These are phyloP conservation scores for Pyrocoelia pectoralis DNA, from an alignment of 2,888 invertebrate genomes.

Conservation along the genomic window DNA sequence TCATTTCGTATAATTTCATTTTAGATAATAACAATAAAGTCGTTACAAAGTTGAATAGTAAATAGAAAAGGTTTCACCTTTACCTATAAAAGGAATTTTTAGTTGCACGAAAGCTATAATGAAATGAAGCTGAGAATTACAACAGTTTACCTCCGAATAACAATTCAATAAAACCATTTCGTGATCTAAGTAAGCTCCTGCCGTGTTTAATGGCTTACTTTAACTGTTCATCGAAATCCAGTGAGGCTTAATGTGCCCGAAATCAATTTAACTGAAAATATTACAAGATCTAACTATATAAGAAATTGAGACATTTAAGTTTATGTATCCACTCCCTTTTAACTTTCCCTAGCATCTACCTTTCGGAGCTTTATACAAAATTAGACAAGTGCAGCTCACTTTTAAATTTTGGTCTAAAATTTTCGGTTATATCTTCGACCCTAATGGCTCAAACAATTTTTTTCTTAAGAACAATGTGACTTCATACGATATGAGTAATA, in stretches of 20 bases:
- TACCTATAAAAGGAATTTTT: constrained; percentile 24
- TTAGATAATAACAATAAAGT: not conserved
- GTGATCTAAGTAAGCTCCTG: constrained; percentile 55
- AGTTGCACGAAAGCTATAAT: constrained; percentile 24
- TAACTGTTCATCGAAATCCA: constrained; percentile 57
- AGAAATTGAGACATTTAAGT: not conserved
- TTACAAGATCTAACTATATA: constrained; percentile 41
- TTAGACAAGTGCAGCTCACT: too few species aligned
- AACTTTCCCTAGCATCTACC: not conserved
- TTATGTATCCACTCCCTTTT: not conserved
- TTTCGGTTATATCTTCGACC: too few species aligned
- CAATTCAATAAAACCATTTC: constrained; percentile 51
- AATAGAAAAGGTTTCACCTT: constrained; percentile 18
- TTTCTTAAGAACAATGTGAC: too few species aligned
- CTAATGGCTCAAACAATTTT: too few species aligned
- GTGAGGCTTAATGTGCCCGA: constrained; percentile 55
- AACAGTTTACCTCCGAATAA: constrained; percentile 38
- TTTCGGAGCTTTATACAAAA: too few species aligned
- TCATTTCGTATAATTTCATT: constrained; percentile 9
- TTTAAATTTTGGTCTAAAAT: too few species aligned
- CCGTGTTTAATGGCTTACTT: constrained; percentile 57
- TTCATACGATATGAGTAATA: too few species aligned
- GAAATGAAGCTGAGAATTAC: constrained; percentile 33
- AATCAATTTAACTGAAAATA: constrained; percentile 59
- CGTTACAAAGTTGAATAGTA: constrained; percentile 13